Percentiles rank a stretch among this genome's conserved stretches.
Evolutionary conservation across 2,113 vertebrate species (phyloP).

Genomic region (Collichthys lucidus): DNA sequence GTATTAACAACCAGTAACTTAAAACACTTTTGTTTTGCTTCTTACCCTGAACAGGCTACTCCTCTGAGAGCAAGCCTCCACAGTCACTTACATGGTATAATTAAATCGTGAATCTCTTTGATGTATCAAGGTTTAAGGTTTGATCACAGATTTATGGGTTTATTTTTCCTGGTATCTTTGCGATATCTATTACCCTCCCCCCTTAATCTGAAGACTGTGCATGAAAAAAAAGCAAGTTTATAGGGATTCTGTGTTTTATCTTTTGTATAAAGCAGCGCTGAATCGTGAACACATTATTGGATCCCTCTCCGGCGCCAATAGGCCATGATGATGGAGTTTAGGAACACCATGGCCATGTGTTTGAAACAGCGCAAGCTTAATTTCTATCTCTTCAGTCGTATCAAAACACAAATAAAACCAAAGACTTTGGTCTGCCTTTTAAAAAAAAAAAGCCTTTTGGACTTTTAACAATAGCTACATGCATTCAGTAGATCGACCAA

Average conservation of each 20-base stretch:
- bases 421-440: conserved; percentile 47
- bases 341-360: conserved; percentile 52
- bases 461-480: conserved; percentile 10
- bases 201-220: too few relatives aligned
- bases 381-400: conserved; percentile 45
- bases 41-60: conserved; percentile 56
- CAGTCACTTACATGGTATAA: conserved; percentile 57
- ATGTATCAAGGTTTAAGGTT: conserved; percentile 63
- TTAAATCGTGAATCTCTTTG: conserved; percentile 75
- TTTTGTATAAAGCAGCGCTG: conserved; percentile 41
- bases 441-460: conserved; percentile 12
- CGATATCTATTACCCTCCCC: conserved; percentile 46
- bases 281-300: conserved; percentile 44
- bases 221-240: conserved; percentile 30
- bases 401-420: conserved; percentile 63
- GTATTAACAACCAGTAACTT: conserved; percentile 53
- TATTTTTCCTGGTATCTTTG: conserved; percentile 52
- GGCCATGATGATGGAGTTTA: conserved; percentile 54
- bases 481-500: conserved; percentile 6
- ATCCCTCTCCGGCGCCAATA: conserved; percentile 58
- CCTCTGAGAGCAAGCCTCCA: conserved; percentile 55
- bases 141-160: conserved; percentile 60
- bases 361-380: conserved; percentile 51
- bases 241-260: conserved; percentile 40
- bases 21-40: conserved; percentile 43